phyloP scores from a whole-genome alignment of 2,113 vertebrate species.

The Larimichthys polyactis region DNA sequence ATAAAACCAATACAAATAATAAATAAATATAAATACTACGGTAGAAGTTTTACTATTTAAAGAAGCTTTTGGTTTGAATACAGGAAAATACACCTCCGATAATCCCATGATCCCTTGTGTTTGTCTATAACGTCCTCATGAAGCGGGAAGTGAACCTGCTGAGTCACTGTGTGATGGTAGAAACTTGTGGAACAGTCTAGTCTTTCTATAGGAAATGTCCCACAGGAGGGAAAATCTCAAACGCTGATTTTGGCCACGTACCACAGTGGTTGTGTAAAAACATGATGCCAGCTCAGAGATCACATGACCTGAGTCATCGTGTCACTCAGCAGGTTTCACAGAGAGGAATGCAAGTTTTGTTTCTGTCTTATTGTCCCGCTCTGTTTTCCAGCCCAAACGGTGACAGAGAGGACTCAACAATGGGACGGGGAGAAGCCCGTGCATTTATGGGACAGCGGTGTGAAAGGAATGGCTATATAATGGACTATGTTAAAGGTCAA shows the following conservation, averaged over 20 bases:
- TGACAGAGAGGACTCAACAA: background rate
- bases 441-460: background rate
- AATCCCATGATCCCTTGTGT: background rate
- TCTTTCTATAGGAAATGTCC: background rate
- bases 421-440: background rate
- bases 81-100: background rate
- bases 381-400: no score
- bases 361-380: background rate
- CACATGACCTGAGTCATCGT: slow-evolving; percentile 22
- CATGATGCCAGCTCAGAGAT: background rate
- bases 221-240: background rate
- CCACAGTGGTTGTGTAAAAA: background rate
- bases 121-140: background rate
- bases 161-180: background rate
- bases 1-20: no score
- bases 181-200: background rate
- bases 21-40: no score
- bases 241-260: background rate
- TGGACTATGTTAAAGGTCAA: no score
- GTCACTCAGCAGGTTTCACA: slow-evolving; percentile 29
- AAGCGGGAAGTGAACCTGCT: background rate
- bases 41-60: background rate
- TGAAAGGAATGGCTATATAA: background rate
- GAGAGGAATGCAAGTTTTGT: background rate
- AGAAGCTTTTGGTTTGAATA: no score